These are phyloP conservation scores for Meteorus colon DNA, from an alignment of 2,888 invertebrate genomes.

Conservation along the genomic window DNA sequence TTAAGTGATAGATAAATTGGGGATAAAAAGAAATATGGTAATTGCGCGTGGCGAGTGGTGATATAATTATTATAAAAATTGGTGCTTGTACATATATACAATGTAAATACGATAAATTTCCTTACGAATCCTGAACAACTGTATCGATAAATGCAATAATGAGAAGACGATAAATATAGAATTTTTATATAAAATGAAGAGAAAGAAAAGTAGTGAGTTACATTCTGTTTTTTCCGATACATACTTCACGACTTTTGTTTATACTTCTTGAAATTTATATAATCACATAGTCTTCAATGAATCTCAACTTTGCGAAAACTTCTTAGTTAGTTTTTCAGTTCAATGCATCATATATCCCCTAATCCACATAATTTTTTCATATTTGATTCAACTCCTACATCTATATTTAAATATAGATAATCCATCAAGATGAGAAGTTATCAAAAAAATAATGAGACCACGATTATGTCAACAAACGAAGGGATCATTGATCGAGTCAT, in stretches of 20 bases:
- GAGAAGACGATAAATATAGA: constrained; percentile 9
- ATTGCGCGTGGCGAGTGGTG: not conserved
- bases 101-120: constrained; percentile 27
- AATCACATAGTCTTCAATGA: too few species aligned
- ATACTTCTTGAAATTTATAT: too few species aligned
- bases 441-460: not conserved
- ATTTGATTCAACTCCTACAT: not conserved
- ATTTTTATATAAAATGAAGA: constrained; percentile 2
- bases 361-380: not conserved
- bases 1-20: not conserved
- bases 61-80: constrained; percentile 17
- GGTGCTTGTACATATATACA: constrained; percentile 31
- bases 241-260: too few species aligned
- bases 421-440: not conserved
- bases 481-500: not conserved
- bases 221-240: too few species aligned
- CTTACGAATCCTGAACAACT: constrained; percentile 19
- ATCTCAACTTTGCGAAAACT: too few species aligned
- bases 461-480: not conserved
- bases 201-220: not conserved
- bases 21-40: not conserved
- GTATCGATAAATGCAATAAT: constrained; percentile 22
- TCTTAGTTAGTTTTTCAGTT: not conserved
- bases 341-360: not conserved
- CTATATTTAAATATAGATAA: not conserved